Base-by-base conservation (phyloP, 2,113 vertebrate genomes). In the Hepsetus odoe region DNA sequence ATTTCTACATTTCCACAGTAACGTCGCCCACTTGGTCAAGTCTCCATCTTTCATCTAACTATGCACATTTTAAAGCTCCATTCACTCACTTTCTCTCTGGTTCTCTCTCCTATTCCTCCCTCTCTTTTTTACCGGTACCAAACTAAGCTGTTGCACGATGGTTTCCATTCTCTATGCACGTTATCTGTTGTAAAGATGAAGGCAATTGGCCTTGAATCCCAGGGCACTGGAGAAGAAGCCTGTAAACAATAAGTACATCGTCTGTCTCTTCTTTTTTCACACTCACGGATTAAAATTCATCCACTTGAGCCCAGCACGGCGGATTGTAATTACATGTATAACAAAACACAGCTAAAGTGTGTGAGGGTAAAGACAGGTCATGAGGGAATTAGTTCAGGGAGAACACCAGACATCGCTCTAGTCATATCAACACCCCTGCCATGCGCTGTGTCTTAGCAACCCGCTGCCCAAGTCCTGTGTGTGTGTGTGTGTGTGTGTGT, bases 251-350 rank as follows among this genome's bases (percentile, higher is more conserved):
- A n/a, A n/a, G n/a, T n/a, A n/a, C n/a, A n/a, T n/a, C n/a, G 14
- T 51, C 65, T 32, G 64, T 40, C 70, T 18, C 74, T 42, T 61
- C 32, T 33, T 0, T 49, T 42, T 32, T 53, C n/a, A 44, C 46
- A 12, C 13, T 44, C 8, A 0, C 33, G 64, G 51, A 76, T 72
- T 65, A 72, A 71, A 76, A 76, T 49, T 46, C 72, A 66, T 71
- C 49, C n/a, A 53, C 53, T 72, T 66, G 72, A 65, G 59, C 20
- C 12, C 9, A 26, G 53, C 20, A 12, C 64, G 55, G 68, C 68
- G 64, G 77, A 79, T 79, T 79, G 77, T 79, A 79, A 79, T 79
- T 72, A 79, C 68, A 72, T 35, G 68, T 79, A 69, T 79, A 72
- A 79, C 42, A 72, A 62, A 65, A 64, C 77, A 79, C 44, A n/a